Evolutionary conservation across 2,113 vertebrate genomes (phyloP).

Genomic region (Nasalis larvatus): DNA sequence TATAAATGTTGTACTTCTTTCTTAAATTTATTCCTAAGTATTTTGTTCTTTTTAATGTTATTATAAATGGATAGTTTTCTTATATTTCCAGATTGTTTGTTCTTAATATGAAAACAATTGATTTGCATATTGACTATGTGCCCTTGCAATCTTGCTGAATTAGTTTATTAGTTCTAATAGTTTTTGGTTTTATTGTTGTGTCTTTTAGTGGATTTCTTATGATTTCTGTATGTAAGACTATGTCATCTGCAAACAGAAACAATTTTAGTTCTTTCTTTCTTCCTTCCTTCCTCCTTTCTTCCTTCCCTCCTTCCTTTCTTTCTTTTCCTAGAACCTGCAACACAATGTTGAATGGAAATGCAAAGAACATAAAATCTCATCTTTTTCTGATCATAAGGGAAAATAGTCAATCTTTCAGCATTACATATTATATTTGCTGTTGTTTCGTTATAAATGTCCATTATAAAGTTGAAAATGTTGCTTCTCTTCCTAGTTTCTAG

Average conservation of each 20-base stretch:
- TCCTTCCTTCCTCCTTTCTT: not conserved
- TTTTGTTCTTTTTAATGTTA: not conserved
- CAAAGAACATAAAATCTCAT: not conserved
- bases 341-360: not conserved
- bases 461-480: not conserved
- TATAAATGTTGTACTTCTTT: not conserved
- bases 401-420: not conserved
- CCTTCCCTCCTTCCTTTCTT: not conserved
- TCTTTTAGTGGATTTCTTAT: not conserved
- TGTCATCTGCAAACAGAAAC: not conserved
- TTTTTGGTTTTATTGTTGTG: not conserved
- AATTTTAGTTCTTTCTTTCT: not conserved
- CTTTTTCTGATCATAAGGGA: not conserved
- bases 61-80: not conserved
- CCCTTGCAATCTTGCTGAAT: not conserved
- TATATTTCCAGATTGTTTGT: not conserved
- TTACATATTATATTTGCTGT: not conserved
- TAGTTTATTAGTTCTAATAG: not conserved
- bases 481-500: not conserved
- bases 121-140: not conserved
- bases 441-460: not conserved
- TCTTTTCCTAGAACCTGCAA: not conserved
- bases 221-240: not conserved
- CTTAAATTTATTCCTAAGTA: not conserved
- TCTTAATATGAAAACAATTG: not conserved